Percentiles rank a stretch among this genome's conserved stretches.
Conservation (phyloP, 2,888 invertebrate genomes). For the Drosophila histrio region DNA sequence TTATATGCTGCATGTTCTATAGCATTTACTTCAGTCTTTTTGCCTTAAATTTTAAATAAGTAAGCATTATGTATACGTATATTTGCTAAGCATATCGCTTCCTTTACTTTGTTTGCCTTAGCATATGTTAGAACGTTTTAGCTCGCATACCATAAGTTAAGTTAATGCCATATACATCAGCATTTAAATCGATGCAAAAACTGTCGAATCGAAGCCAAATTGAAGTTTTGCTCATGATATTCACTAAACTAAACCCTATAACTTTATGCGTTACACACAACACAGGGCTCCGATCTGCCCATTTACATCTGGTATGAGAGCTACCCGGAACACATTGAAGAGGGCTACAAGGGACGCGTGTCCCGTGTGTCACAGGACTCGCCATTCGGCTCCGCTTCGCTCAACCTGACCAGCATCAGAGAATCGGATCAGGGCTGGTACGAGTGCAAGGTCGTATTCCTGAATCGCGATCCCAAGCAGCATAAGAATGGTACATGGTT, state of each 20-base stretch:
- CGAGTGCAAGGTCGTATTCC: constrained; percentile 97
- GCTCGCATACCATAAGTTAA: constrained; percentile 15
- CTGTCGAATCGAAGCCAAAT: constrained; percentile 3
- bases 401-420: constrained; percentile 97
- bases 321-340: constrained; percentile 97
- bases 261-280: constrained; percentile 22
- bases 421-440: constrained; percentile 99
- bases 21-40: neutral
- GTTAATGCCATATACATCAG: constrained; percentile 27
- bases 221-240: neutral
- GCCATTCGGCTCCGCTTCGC: constrained; percentile 95
- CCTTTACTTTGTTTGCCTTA: constrained; percentile 13
- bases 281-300: constrained; percentile 96
- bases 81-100: neutral
- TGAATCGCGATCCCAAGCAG: constrained; percentile 96
- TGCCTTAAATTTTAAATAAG: no score
- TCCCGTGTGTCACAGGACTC: constrained; percentile 94
- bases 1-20: neutral
- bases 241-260: constrained; percentile 21
- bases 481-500: constrained; percentile 99
- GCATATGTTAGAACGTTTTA: constrained; percentile 24
- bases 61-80: no score
- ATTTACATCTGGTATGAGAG: constrained; percentile 99
- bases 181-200: constrained; percentile 7
- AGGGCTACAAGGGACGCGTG: constrained; percentile 96